These are phyloP conservation scores for Sciurus vulgaris DNA, from an alignment of 2,797 vertebrate species.

Conservation along the genomic window DNA sequence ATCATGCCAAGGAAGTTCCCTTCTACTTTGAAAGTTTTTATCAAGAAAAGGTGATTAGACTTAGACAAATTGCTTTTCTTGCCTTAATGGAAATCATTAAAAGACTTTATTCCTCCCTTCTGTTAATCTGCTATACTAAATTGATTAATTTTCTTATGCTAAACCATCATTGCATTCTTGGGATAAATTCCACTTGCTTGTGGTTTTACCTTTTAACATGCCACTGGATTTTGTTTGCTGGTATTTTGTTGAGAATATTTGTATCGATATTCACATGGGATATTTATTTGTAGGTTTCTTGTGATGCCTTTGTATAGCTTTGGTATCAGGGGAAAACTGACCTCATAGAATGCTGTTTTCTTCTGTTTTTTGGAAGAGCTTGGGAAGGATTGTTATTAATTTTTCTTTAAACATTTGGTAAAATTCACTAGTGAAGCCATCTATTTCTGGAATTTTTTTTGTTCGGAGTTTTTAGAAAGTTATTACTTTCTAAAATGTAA, in stretches of 20 bases:
- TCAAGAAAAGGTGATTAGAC: background rate
- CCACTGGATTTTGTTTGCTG: background rate
- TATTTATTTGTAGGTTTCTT: conserved; percentile 18
- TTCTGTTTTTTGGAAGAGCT: background rate
- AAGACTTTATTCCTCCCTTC: background rate
- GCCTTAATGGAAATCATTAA: conserved; percentile 2
- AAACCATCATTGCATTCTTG: background rate
- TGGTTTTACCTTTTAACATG: background rate
- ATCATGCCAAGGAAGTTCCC: background rate
- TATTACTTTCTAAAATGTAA: background rate
- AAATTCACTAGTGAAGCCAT: conserved; percentile 27
- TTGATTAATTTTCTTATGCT: background rate
- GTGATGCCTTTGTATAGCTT: background rate
- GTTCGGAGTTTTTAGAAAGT: background rate
- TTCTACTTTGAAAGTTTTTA: conserved; percentile 55
- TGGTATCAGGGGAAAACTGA: background rate
- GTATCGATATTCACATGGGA: background rate
- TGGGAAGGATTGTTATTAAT: background rate
- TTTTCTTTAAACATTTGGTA: conserved; percentile 25
- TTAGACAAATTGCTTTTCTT: conserved; percentile 38
- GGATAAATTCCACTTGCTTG: background rate
- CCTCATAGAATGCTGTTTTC: background rate
- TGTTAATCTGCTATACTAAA: background rate
- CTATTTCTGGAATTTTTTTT: background rate
- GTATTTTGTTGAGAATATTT: conserved; percentile 29